Conservation (phyloP, 2,888 invertebrate species). For the Amblyjoppa fuscipennis region DNA sequence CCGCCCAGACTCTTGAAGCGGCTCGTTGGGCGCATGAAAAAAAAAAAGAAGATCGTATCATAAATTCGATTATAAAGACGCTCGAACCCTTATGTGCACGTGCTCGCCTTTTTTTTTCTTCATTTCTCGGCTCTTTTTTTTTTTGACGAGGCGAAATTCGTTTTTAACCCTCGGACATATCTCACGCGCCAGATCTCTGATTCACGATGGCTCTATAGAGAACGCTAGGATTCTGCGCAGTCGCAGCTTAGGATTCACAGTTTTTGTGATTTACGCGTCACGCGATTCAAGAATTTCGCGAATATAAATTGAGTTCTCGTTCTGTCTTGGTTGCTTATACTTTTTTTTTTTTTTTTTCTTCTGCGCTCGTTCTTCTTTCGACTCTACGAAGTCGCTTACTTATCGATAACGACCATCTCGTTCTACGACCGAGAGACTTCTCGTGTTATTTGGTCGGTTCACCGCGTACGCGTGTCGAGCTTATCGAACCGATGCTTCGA, state of each 20-base stretch:
- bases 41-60: slow-evolving; percentile 33
- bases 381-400: slow-evolving; percentile 1
- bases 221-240: background rate
- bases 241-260: slow-evolving; percentile 21
- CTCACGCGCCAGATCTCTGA: slow-evolving; percentile 44
- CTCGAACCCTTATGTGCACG: slow-evolving; percentile 55
- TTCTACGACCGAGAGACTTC: slow-evolving; percentile 5
- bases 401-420: slow-evolving; percentile 64
- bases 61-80: slow-evolving; percentile 66
- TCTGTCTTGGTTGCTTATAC: slow-evolving; percentile 11
- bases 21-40: slow-evolving; percentile 41
- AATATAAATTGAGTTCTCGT: slow-evolving; percentile 50
- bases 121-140: background rate
- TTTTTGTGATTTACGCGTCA: slow-evolving; percentile 32
- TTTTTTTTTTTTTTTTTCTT: background rate
- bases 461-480: background rate
- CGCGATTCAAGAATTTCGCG: slow-evolving; percentile 63
- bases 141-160: background rate
- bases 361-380: background rate
- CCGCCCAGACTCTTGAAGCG: slow-evolving; percentile 11
- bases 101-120: slow-evolving; percentile 26
- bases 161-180: slow-evolving; percentile 24
- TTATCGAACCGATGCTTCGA: background rate
- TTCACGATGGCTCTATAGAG: slow-evolving; percentile 18
- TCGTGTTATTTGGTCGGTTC: background rate